phyloP scores from a whole-genome alignment of 2,113 vertebrate genomes.

The Hyperoodon ampullatus region DNA sequence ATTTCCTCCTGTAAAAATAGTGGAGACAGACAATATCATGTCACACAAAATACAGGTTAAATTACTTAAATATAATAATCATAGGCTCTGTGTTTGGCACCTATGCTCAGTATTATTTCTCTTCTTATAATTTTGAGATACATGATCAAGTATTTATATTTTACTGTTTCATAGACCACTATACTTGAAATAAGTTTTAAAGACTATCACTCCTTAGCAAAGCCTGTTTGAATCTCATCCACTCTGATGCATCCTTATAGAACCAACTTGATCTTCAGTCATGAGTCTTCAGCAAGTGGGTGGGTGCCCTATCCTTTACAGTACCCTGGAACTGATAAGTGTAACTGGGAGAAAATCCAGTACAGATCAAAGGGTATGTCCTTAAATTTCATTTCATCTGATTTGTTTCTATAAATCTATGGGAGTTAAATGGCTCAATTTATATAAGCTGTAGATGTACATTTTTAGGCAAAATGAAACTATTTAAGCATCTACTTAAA shows the following conservation, averaged over 20 bases:
- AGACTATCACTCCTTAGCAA: background rate
- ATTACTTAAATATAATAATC: background rate
- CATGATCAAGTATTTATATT: background rate
- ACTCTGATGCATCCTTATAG: background rate
- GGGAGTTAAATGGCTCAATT: background rate
- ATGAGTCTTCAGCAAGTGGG: background rate
- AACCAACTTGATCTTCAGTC: background rate
- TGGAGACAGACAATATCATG: background rate
- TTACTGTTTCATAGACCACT: background rate
- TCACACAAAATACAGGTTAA: background rate
- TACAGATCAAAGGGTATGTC: background rate
- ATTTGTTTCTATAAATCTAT: background rate
- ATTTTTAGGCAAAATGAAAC: background rate
- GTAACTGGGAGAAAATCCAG: background rate
- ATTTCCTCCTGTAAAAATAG: background rate
- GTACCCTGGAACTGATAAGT: background rate
- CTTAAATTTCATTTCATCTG: background rate
- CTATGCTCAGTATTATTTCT: background rate
- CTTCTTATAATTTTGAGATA: conserved; percentile 8
- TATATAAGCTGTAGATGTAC: background rate
- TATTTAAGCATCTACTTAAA: background rate
- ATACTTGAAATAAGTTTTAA: background rate
- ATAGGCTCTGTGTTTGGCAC: background rate
- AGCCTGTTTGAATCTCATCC: background rate
- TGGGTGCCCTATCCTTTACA: background rate